Evolutionary conservation across 2,888 invertebrate genomes (phyloP), one percentile per base, ranked within the genome.

Genomic region (Apamea epomidion): DNA sequence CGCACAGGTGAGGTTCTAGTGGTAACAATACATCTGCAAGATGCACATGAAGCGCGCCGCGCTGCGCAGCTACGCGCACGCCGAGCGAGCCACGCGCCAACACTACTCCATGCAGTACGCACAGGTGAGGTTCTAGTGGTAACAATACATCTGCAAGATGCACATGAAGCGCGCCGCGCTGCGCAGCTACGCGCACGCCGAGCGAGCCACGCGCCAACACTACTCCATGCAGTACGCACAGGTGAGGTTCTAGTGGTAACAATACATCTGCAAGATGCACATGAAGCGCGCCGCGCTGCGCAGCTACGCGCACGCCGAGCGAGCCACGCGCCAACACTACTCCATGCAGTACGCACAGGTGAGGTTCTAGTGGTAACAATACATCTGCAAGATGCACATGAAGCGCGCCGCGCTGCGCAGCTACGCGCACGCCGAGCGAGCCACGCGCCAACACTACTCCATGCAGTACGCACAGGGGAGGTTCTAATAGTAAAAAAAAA

Each of bases 381-480:
- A 97, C 21, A 93, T 97, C 14, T 97, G 97, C 92, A 96, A 96
- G 93, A 96, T 97, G 95, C 97, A 97, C 90, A 95, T 97, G 94
- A 97, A 97, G 91, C 90, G 97, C 0, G 95, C 96, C 2, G 95
- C 96, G 2, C 90, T 95, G n/a, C 87, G 95, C 0, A 92, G 92
- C 71, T 96, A 95, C 85, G 93, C 95, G 68, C 91, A 92, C 85
- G 94, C 94, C 18, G 94, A 94, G 86, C 81, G 93, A 0, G 92
- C 92, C 83, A 93, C 94, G 21, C 64, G 92, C 1, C 89, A 91
- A 48, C 48, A 48, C 48, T 48, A 48, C 16, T 16, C 48, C 48
- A 16, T 48, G 48, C 16, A 48, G 48, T 48, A 48, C 48, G 48
- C 48, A 48, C 48, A 48, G 48, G 48, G 14, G 6, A 4, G 37